Evolutionary conservation across 2,888 invertebrate genomes (phyloP), one percentile per base, ranked within the genome.

Genomic region (Gnatocerus cornutus): DNA sequence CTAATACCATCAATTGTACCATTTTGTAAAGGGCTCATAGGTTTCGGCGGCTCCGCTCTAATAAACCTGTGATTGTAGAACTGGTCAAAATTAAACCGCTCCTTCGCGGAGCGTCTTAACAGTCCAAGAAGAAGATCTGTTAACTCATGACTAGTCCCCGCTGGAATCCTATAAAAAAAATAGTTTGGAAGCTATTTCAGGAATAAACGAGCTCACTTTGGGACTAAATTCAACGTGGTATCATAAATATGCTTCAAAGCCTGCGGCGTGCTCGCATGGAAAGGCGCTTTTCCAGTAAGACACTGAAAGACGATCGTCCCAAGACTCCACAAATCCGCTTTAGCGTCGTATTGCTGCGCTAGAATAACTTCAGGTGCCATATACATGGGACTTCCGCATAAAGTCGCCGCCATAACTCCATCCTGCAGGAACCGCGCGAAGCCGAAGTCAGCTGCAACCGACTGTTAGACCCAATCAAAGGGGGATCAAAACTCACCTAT

Each of bases 291-390:
- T 72, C 99, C 98, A 21, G 98, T 98, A 74, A 99, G 89, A 87
- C 99, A 99, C 72, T 85, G 85, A 71, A 82, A 84, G 69, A 99
- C 95, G 79, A 99, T 99, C 12, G 99, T 99, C 62, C 99, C 99
- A 78, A 99, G 89, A 76, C 98, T 98, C 99, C 99, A 99, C 68
- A 99, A 89, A 87, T 99, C 99, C 7, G 99, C 99, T 88, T 99
- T 99, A 62, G 98, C 98, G 86, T 98, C 98, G 84, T 99, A 99
- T 82, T 98, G 96, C 72, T 97, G 87, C 1, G 98, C 98, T 98
- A 99, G 99, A 80, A 99, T 99, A 62, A 99, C 98, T 88, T 99
- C 98, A 0, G 98, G 98, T 33, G 98, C 98, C 99, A 99, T 99
- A 84, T 99, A 99, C 99, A 99, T 99, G 9, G 99, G 99, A 52